Evolutionary conservation across 2,113 vertebrate species (phyloP).

Genomic region (Thomomys bottae): DNA sequence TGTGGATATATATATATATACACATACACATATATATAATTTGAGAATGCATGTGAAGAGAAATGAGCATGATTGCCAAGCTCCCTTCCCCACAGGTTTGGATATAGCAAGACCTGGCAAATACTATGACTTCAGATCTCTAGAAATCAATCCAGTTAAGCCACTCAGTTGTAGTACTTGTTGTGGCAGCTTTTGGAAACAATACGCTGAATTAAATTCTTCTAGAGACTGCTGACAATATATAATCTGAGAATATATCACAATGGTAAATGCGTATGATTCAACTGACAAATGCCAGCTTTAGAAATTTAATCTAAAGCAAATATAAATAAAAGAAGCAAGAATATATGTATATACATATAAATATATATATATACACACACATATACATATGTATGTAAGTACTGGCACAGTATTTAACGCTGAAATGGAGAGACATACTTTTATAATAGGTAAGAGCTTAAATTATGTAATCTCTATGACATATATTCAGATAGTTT

Average conservation of each 20-base stretch:
- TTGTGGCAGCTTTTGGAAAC: not conserved
- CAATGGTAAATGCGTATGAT: not conserved
- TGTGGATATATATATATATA: not conserved
- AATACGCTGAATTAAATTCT: not conserved
- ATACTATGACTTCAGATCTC: not conserved
- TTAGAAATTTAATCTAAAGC: constrained; percentile 17
- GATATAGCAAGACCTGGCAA: not conserved
- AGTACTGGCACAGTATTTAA: not conserved
- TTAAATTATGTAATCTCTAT: not conserved
- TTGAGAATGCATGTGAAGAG: not conserved
- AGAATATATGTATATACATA: not conserved
- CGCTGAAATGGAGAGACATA: not conserved
- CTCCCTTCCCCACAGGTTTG: too few relatives aligned
- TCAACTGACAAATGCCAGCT: not conserved
- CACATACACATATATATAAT: not conserved
- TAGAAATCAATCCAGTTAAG: not conserved
- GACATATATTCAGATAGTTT: not conserved
- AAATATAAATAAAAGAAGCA: constrained; percentile 27
- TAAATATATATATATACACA: not conserved
- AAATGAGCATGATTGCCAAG: not conserved
- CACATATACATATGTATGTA: not conserved
- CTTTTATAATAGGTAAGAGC: not conserved
- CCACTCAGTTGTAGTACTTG: not conserved
- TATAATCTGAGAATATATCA: not conserved
- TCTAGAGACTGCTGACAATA: not conserved